These are phyloP conservation scores for Percopsis transmontana DNA, from an alignment of 2,113 vertebrate genomes.

Conservation along the genomic window DNA sequence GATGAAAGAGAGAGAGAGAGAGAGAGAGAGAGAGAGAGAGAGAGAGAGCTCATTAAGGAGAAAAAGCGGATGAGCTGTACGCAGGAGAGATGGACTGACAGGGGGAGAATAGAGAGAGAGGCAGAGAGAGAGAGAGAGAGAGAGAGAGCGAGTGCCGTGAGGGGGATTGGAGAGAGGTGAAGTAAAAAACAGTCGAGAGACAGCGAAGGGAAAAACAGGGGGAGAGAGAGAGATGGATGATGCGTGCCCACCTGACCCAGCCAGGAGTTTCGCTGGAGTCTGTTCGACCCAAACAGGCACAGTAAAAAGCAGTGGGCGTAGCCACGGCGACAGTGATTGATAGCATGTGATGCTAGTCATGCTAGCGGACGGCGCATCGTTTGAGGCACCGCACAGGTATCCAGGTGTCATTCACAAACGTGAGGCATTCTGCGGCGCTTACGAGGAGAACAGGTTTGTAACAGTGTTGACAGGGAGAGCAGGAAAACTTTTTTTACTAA, in stretches of 20 bases:
- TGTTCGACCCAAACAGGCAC: constrained; percentile 58
- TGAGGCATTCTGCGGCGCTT: too few species aligned
- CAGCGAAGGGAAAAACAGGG: constrained; percentile 37
- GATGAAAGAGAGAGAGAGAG: background rate
- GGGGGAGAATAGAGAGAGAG: constrained; percentile 45
- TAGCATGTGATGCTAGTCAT: constrained; percentile 54
- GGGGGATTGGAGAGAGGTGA: constrained; percentile 22
- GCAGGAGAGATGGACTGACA: constrained; percentile 46
- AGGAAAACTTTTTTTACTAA: too few species aligned
- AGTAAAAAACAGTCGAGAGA: constrained; percentile 48
- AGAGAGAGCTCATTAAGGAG: background rate
- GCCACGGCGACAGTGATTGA: constrained; percentile 54
- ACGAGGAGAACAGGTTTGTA: too few species aligned
- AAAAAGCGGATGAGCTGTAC: background rate
- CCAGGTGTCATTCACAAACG: too few species aligned
- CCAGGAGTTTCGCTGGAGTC: constrained; percentile 48
- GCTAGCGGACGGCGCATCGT: constrained; percentile 54
- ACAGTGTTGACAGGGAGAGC: too few species aligned
- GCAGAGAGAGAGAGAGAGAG: constrained; percentile 25
- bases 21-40: background rate
- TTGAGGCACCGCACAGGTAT: too few species aligned
- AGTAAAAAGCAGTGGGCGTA: constrained; percentile 56
- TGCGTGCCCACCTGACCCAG: constrained; percentile 42
- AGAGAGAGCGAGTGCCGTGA: background rate
- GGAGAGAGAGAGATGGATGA: constrained; percentile 36